Conservation (phyloP, 2,888 invertebrate genomes). For the Tetranychus piercei region DNA sequence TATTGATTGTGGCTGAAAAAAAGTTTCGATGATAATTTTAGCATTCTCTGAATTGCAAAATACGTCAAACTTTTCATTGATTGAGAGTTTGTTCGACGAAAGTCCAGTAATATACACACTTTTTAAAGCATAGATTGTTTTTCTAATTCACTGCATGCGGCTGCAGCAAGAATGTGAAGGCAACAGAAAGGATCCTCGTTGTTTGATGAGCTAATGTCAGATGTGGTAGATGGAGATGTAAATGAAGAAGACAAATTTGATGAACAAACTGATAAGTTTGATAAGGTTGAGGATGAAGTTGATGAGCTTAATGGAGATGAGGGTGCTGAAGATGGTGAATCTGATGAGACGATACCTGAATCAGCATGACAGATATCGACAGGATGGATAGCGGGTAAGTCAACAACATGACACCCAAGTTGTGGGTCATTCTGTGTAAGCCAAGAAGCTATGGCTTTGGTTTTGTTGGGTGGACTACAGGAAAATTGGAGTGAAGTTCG, state of each 20-base stretch:
- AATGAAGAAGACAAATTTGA: constrained; percentile 17
- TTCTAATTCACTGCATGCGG: constrained; percentile 23
- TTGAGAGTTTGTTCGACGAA: no score
- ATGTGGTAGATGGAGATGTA: constrained; percentile 19
- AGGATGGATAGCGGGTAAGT: neutral
- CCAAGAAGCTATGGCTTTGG: constrained; percentile 1
- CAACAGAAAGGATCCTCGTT: constrained; percentile 24
- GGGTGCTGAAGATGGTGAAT: neutral
- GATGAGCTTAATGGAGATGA: neutral
- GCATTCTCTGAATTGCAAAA: no score
- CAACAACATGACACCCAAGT: neutral
- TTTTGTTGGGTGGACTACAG: constrained; percentile 7
- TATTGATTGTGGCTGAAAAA: no score
- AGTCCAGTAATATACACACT: no score
- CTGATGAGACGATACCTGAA: constrained; percentile 1
- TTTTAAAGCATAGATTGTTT: constrained; percentile 7
- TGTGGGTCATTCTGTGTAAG: neutral
- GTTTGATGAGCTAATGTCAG: constrained; percentile 13
- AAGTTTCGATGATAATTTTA: no score
- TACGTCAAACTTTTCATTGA: no score
- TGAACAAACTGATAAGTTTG: no score
- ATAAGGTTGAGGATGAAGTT: constrained; percentile 16
- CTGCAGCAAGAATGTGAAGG: constrained; percentile 26
- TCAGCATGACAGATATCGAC: constrained; percentile 3
- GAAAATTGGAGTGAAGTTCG: neutral